A percentile compares a stretch with the other conserved stretches of the same genome.
phyloP scores from a whole-genome alignment of 92 coral and sea anemone species.

The Bergia sp. region DNA sequence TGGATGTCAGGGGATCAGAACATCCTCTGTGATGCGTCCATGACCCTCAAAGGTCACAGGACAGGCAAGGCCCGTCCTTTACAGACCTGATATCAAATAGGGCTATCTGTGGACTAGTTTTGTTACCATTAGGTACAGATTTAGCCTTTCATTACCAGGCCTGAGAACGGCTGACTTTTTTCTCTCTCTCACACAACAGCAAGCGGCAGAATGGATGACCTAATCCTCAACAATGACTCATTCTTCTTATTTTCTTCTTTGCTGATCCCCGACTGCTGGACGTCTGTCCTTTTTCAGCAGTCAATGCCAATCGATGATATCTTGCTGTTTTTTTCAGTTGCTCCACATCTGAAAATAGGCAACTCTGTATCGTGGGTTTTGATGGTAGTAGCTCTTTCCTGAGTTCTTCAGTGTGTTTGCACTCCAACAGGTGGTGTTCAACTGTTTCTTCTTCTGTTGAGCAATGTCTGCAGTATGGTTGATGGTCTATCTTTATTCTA shows the following conservation, averaged over 20 bases:
- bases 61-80: neutral
- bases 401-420: neutral
- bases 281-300: neutral
- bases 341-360: neutral
- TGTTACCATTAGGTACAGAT: neutral
- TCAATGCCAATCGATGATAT: neutral
- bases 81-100: neutral
- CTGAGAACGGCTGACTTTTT: neutral
- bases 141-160: neutral
- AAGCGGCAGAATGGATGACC: neutral
- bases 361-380: neutral
- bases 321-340: neutral
- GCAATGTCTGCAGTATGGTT: neutral
- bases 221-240: neutral
- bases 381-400: neutral
- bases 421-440: neutral
- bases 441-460: neutral
- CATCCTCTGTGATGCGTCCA: neutral
- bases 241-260: neutral
- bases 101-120: neutral
- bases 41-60: neutral
- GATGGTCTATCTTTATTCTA: neutral
- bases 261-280: neutral
- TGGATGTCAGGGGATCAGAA: neutral
- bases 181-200: neutral